Evolutionary conservation across 2,797 vertebrate genomes (phyloP), one percentile per base, ranked within the genome.

Genomic region (Xenentodon cancila): DNA sequence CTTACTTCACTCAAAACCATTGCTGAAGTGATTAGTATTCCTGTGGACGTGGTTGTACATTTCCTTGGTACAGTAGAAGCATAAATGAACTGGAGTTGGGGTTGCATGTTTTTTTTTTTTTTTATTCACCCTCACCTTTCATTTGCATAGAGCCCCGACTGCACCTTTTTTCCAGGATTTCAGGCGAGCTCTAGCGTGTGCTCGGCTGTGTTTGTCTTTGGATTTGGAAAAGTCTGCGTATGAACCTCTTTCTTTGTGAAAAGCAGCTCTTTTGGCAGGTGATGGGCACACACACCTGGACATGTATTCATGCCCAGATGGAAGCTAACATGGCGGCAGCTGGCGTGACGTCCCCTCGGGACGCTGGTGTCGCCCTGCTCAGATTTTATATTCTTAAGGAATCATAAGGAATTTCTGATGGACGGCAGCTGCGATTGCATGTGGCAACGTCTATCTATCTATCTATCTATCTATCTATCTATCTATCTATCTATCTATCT

Each of bases 201-300:
- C 48, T 54, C 34, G 47, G 52, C 59, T 59, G 65, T 82, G 79
- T 86, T 88, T 80, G 75, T 67, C 47, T 84, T 70, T 73, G 69
- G 79, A 83, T 84, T 75, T 52, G 50, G 70, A 64, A 71, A 55
- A 64, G 66, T 71, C 75, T 78, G 70, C 73, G 55, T 54, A 21
- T 19, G 70, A 76, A 65, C 61, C 56, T 70, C 85, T 83, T 82
- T 87, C 82, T 78, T 71, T 66, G 64, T 69, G 73, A 60, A 71
- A 50, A 60, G 80, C 66, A 64, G 77, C 68, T 79, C 82, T 55
- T 72, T 88, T 91, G 89, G 85, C 91, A 90, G 87, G 76, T 89
- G 87, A 91, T 27, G 47, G 78, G 77, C 78, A 73, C 76, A 77
- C 82, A 91, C 87, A 90, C 89, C 87, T 92, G 88, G 87, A 85